Conservation (phyloP, 2,888 invertebrate species). For the Spodoptera picta region DNA sequence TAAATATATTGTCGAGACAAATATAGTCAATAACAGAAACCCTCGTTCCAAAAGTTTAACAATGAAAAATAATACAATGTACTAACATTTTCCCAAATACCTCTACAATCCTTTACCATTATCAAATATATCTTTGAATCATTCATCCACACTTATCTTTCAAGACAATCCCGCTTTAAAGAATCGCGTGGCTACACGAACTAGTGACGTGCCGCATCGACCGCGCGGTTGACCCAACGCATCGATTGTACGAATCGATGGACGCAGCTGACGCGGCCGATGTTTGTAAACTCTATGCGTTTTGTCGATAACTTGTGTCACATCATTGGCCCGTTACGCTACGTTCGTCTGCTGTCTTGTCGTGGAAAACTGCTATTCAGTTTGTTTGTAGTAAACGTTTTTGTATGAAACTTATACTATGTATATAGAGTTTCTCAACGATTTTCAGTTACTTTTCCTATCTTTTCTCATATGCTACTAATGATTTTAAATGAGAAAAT, state of each 20-base stretch:
- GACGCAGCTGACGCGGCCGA: constrained; percentile 59
- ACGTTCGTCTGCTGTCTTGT: background rate
- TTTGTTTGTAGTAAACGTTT: constrained; percentile 1
- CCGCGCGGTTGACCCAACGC: constrained; percentile 54
- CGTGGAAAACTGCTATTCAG: background rate
- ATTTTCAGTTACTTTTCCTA: too few species aligned
- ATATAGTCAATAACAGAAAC: too few species aligned
- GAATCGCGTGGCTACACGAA: constrained; percentile 21
- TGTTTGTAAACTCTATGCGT: constrained; percentile 60
- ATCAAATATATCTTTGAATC: background rate
- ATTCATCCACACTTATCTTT: background rate
- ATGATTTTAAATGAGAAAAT: too few species aligned
- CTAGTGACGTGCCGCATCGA: constrained; percentile 72
- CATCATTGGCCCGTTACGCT: constrained; percentile 29
- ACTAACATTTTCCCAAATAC: too few species aligned
- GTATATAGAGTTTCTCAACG: too few species aligned
- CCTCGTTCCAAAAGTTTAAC: too few species aligned
- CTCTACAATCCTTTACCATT: too few species aligned
- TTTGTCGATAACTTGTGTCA: constrained; percentile 50
- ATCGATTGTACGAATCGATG: constrained; percentile 67
- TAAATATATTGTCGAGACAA: too few species aligned
- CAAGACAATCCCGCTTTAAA: constrained; percentile 3
- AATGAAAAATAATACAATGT: too few species aligned
- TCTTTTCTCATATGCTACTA: too few species aligned
- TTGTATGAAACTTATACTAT: too few species aligned